These are phyloP conservation scores for Percopsis omiscomaycus DNA, from an alignment of 2,797 vertebrate species.

Conservation along the genomic window DNA sequence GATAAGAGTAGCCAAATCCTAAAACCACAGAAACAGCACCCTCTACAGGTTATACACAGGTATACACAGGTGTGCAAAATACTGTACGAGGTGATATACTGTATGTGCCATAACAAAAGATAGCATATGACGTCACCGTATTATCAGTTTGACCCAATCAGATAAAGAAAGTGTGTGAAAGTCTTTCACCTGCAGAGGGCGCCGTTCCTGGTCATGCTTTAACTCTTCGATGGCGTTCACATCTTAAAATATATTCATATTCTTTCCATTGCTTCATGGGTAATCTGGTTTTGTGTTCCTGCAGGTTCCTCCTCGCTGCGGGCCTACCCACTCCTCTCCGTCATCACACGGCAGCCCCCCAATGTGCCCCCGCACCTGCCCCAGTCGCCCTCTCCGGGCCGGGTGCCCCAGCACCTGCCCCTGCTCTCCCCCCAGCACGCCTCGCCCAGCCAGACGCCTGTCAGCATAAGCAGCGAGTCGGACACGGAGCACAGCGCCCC, in stretches of 20 bases:
- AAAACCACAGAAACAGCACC: too few relatives aligned
- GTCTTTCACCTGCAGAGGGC: too few relatives aligned
- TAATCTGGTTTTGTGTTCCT: not conserved
- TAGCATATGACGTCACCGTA: too few relatives aligned
- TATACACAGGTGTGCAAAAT: too few relatives aligned
- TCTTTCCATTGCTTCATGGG: not conserved
- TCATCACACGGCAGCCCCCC: conserved; percentile 88
- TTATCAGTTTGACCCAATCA: too few relatives aligned
- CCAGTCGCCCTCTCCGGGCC: conserved; percentile 40
- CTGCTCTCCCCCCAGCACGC: conserved; percentile 76
- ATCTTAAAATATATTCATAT: not conserved
- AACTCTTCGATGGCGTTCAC: too few relatives aligned
- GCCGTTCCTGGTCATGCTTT: too few relatives aligned
- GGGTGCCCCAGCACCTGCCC: conserved; percentile 72
- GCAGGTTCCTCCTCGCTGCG: conserved; percentile 86
- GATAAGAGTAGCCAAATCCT: too few relatives aligned
- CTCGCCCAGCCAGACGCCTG: conserved; percentile 73
- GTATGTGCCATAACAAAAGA: too few relatives aligned
- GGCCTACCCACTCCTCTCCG: conserved; percentile 89
- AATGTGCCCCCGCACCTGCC: conserved; percentile 64
- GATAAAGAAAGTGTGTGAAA: too few relatives aligned
- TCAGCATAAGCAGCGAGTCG: conserved; percentile 90
- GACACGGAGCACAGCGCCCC: conserved; percentile 84
- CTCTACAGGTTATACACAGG: too few relatives aligned
- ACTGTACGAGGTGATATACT: too few relatives aligned